Evolutionary conservation across 2,113 vertebrate species (phyloP).

Genomic region (Melozone crissalis): DNA sequence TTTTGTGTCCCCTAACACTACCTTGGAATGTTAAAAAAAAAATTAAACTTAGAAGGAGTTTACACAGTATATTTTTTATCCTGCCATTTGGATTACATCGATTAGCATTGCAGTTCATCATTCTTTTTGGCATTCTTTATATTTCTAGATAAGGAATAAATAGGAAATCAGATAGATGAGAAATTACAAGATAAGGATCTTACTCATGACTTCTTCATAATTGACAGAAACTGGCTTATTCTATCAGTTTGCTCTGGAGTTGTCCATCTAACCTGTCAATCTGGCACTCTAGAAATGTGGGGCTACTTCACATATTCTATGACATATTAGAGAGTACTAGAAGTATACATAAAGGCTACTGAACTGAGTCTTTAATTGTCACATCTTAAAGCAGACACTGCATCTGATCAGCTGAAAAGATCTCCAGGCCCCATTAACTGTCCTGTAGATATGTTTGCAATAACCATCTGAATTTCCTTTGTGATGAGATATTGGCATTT

Average conservation of each 20-base stretch:
- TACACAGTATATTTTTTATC: neutral
- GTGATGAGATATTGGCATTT: neutral
- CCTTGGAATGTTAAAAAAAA: neutral
- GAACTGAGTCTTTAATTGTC: neutral
- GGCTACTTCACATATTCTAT: neutral
- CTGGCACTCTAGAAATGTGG: neutral
- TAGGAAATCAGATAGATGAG: neutral
- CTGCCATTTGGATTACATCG: neutral
- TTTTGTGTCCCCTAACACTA: neutral
- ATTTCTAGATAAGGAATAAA: neutral
- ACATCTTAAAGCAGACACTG: neutral
- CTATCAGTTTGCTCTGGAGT: neutral
- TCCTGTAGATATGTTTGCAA: neutral
- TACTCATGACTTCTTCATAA: neutral
- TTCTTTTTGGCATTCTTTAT: neutral
- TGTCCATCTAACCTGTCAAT: neutral
- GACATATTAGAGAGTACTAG: neutral
- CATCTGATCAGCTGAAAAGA: neutral
- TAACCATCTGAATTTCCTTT: neutral
- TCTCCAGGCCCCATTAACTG: neutral
- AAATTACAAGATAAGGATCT: neutral
- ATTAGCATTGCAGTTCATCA: neutral
- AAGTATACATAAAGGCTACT: neutral
- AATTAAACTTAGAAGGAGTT: neutral
- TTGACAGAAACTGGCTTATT: neutral